phyloP scores from a whole-genome alignment of 2,113 vertebrate species.

The Leptocoma aspasia region DNA sequence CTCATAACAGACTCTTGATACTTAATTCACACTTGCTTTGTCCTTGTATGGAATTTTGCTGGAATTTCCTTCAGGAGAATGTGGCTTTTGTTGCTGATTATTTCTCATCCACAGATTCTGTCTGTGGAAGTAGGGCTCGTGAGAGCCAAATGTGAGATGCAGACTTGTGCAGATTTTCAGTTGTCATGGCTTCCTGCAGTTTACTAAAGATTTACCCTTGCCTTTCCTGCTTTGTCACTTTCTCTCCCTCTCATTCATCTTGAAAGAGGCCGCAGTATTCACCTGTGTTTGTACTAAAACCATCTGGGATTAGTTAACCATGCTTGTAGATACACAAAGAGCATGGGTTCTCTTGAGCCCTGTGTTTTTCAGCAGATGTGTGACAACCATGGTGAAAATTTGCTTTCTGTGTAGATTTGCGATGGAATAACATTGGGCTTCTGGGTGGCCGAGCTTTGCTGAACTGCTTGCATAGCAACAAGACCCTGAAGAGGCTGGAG shows the following conservation, averaged over 20 bases:
- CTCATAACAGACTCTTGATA: neutral
- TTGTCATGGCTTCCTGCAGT: neutral
- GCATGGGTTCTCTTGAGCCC: neutral
- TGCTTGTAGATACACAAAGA: neutral
- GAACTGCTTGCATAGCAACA: conserved; percentile 85
- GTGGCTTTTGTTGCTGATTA: neutral
- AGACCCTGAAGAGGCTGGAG: conserved; percentile 79
- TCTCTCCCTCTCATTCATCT: neutral
- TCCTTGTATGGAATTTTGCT: neutral
- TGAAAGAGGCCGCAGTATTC: neutral
- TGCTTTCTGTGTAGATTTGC: conserved; percentile 79
- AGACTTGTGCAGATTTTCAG: neutral
- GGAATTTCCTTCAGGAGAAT: neutral
- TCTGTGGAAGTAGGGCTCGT: neutral
- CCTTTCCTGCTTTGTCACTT: neutral
- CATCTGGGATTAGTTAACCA: neutral
- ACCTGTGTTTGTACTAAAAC: neutral
- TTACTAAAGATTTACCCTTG: neutral
- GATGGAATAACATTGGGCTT: conserved; percentile 94
- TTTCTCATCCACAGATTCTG: neutral
- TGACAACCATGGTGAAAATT: neutral
- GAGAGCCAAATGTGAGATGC: neutral
- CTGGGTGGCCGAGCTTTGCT: conserved; percentile 87
- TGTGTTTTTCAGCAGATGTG: neutral
- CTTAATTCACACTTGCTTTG: neutral